These are phyloP conservation scores for Melanostigma gelatinosum DNA, from an alignment of 2,113 vertebrate species.

Conservation along the genomic window DNA sequence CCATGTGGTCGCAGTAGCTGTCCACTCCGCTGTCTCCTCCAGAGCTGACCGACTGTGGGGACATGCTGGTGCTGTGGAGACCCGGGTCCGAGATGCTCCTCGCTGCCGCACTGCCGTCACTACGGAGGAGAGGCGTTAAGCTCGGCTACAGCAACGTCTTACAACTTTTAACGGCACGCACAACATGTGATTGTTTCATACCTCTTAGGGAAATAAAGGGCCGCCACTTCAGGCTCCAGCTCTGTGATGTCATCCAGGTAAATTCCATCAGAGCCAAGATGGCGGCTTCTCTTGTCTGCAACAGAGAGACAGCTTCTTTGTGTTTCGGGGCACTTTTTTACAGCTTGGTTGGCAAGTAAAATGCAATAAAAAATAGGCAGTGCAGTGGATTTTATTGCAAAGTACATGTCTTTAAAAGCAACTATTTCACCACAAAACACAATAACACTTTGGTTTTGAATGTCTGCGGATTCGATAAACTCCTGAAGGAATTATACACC, in stretches of 20 bases:
- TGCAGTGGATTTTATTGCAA: not conserved
- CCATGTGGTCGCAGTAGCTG: slow-evolving; percentile 88
- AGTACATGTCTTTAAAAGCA: not conserved
- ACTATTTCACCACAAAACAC: not conserved
- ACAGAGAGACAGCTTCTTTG: slow-evolving; percentile 4
- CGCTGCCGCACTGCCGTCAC: slow-evolving; percentile 72
- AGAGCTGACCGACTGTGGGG: slow-evolving; percentile 91
- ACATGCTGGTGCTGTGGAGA: slow-evolving; percentile 85
- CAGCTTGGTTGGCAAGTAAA: not conserved
- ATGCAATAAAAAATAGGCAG: not conserved
- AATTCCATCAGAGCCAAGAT: slow-evolving; percentile 94
- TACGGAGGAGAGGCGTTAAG: slow-evolving; percentile 43
- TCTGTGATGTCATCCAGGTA: slow-evolving; percentile 97
- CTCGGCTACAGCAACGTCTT: not conserved
- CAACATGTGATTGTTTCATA: slow-evolving; percentile 45
- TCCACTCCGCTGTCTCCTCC: slow-evolving; percentile 94
- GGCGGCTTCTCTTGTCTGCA: slow-evolving; percentile 92
- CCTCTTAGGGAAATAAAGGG: slow-evolving; percentile 98
- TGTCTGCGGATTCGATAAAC: not conserved
- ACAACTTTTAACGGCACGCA: not conserved
- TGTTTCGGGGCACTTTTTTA: slow-evolving; percentile 1
- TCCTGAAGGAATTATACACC: not conserved
- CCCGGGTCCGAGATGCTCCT: slow-evolving; percentile 77
- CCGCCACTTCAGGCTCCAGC: slow-evolving; percentile 94
- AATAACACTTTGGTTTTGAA: not conserved